These are phyloP conservation scores for Lasioglossum pauxillum DNA, from an alignment of 2,888 invertebrate species.

Conservation along the genomic window DNA sequence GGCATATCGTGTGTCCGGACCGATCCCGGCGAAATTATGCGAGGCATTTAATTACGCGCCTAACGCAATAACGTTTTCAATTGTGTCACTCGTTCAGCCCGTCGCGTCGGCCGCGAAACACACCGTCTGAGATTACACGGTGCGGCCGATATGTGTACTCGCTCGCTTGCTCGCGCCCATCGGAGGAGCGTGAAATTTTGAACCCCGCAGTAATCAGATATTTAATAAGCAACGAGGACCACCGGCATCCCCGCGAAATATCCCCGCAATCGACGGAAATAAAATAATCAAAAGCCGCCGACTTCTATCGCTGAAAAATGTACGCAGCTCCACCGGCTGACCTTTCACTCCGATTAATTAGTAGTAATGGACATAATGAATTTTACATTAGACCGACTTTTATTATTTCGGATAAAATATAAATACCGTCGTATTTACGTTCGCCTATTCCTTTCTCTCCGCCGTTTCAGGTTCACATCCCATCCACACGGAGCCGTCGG, in stretches of 20 bases:
- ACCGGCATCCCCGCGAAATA: conserved; percentile 33
- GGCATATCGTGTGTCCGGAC: conserved; percentile 56
- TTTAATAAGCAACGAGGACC: conserved; percentile 30
- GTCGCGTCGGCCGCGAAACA: conserved; percentile 37
- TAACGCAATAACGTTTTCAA: conserved; percentile 65
- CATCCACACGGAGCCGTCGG: not conserved
- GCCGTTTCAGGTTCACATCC: not conserved
- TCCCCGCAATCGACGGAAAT: conserved; percentile 55
- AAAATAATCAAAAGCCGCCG: conserved; percentile 71
- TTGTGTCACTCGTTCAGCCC: conserved; percentile 56
- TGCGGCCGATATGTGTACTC: not conserved
- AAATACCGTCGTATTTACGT: conserved; percentile 32
- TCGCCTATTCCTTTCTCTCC: not conserved
- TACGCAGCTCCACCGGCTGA: conserved; percentile 46
- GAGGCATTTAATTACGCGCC: conserved; percentile 65
- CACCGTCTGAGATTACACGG: conserved; percentile 49
- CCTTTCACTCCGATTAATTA: conserved; percentile 68
- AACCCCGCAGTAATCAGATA: conserved; percentile 32
- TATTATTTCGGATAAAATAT: conserved; percentile 67
- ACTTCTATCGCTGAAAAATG: conserved; percentile 70
- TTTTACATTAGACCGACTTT: conserved; percentile 68
- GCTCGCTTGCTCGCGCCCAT: not conserved
- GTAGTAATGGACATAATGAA: conserved; percentile 68
- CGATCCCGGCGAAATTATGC: conserved; percentile 63
- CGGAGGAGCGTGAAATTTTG: conserved; percentile 21